Base-by-base conservation (phyloP, 1,140 invertebrate genomes). In the Diabrotica undecimpunctata region DNA sequence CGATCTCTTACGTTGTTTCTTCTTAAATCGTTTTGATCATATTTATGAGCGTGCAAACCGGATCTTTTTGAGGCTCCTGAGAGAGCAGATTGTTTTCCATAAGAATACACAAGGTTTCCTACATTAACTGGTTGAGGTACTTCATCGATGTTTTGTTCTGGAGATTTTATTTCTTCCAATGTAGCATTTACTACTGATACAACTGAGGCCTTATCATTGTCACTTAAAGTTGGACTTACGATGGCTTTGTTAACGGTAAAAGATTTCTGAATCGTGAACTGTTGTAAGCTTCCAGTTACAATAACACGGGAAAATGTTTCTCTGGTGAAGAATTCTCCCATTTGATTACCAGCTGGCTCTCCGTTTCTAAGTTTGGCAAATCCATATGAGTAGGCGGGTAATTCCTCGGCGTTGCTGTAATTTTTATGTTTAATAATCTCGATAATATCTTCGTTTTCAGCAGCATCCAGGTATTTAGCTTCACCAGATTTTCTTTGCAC, bases 401-500 rank as follows among this genome's bases (percentile, higher is more conserved):
- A 78, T 61, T 84, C 78, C 7, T 86, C 81, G 74, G 87, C 86
- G 46, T 85, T 84, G 13, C 77, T 83, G 71, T 85, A 89, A 76
- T 90, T 87, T 68, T 83, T 87, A 51, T 81, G 85, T 73, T 90
- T 90, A 10, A 83, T 81, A 41, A 91, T 81, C 64, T 87, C 82
- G 58, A 88, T 82, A 11, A 81, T 53, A 36, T 79, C 63, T 11
- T 82, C 83, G 2, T 86, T 79, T 9, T 77, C 75, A 36, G 72
- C 69, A 38, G 79, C 12, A 0, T 79, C 60, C 0, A 79, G 78
- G 38, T 83, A 76, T 6, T 85, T 85, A 3, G 78, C 80, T 36
- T 86, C 77, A 71, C 85, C 78, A 6, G 82, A 82, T 55, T 81
- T 73, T 46, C 61, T 63, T 59, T 79, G 69, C 5, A 81, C 10